Evolutionary conservation across 1,140 invertebrate genomes (phyloP), one percentile per base, ranked within the genome.

Genomic region (Diorhabda sublineata): DNA sequence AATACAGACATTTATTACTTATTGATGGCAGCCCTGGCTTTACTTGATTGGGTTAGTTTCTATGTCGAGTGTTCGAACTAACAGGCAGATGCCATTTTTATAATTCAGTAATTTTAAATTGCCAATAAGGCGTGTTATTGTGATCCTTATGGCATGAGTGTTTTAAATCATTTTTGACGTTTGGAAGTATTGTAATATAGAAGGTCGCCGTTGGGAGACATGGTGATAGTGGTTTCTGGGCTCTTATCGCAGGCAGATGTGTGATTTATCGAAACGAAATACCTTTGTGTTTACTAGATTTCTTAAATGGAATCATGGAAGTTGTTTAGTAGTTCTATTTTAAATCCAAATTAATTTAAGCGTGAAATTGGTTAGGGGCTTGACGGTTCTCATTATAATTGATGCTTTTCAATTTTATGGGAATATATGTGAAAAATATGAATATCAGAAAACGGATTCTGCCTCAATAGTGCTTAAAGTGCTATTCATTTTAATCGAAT

Each of bases 121-220:
- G 69, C 62, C 63, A 70, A 70, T 70, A 72, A 69, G 70, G 68
- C 62, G 66, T 73, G 66, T 57, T 62, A 68, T 62, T 72, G 71
- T 59, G 67, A 64, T 67, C 69, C 47, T 64, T 45, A 68, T 42
- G 65, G 66, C 66, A 65, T 67, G 66, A 66, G 68, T 68, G 67
- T 68, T 61, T 64, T 69, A 71, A 74, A 68, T 68, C 73, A 70
- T 74, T 59, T 69, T 58, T 72, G 73, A 74, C 69, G 67, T 67
- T 70, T 72, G 63, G 67, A 66, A 68, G 61, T 62, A 68, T 62
- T 64, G 47, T 64, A 45, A 47, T 64, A 42, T 43, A 11, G 7
- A 57, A 47, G 61, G 60, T 42, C 43, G 44, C 60, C 43, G 57
- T 60, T 45, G 58, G 57, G 57, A 45, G n/a, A 58, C 60, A 58